phyloP scores from a whole-genome alignment of 37 sponge, comb jelly and placozoan species.

The Spongilla lacustris region DNA sequence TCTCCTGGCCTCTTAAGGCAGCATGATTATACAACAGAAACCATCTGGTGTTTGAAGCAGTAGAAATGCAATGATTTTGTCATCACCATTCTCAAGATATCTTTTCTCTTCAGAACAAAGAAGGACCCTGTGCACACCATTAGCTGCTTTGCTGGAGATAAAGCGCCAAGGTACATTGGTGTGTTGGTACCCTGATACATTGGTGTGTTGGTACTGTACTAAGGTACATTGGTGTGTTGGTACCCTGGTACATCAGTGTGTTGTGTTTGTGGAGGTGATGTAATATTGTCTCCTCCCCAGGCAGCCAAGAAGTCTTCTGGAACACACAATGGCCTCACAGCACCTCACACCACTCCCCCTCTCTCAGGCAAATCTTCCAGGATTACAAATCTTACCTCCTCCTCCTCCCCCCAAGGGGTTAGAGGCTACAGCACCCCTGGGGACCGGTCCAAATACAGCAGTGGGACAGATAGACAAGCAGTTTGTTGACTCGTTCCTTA shows the following conservation, averaged over 20 bases:
- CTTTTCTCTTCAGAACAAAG: slow-evolving; percentile 11
- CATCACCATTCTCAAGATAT: not conserved
- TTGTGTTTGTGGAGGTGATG: slow-evolving; percentile 17
- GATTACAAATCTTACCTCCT: not conserved
- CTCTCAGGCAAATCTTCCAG: too few species aligned
- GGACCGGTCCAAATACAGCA: not conserved
- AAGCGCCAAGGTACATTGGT: slow-evolving; percentile 37
- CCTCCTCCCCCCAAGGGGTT: not conserved
- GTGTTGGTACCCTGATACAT: slow-evolving; percentile 24
- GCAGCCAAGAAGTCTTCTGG: too few species aligned
- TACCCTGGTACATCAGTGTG: too few species aligned
- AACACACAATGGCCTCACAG: too few species aligned
- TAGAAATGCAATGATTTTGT: too few species aligned
- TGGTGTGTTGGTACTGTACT: slow-evolving; percentile 59
- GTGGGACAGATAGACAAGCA: not conserved
- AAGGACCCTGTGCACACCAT: slow-evolving; percentile 34
- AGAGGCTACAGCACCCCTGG: not conserved
- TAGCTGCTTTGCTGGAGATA: slow-evolving; percentile 31
- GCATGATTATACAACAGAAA: too few species aligned
- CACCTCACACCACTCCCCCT: too few species aligned
- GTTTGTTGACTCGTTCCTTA: not conserved
- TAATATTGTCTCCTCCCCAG: not conserved
- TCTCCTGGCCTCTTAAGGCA: too few species aligned
- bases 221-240: too few species aligned
- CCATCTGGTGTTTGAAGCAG: too few species aligned